Base-by-base conservation (phyloP, 2,888 invertebrate species). In the Sturmia bella region DNA sequence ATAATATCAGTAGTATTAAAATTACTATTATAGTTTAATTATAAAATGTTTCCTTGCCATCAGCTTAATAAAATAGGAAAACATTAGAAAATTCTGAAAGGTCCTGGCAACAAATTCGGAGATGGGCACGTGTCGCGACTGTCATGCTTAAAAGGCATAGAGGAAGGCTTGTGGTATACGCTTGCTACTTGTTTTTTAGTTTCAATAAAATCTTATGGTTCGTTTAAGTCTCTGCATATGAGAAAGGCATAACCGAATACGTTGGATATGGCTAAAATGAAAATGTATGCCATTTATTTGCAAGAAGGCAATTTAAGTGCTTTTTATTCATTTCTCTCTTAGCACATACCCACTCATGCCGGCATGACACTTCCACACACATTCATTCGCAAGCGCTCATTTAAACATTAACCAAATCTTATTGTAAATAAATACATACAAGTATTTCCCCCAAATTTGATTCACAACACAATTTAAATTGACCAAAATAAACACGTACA, bases 201-300 rank as follows among this genome's bases (percentile, higher is more conserved):
- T 32, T 1, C 5, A 32, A 7, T 7, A 32, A 32, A 32, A 32
- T 13, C 0, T 21, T 17, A 37, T 27, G 37, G 59, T 43, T 61
- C 0, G 24, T 76, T 69, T 24, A 63, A 52, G 3, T 0, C 15
- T 15, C 68, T 76, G 75, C 39, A 32, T 17, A 27, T 50, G 24
- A 32, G 39, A 27, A 50, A 54, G 17, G n/a, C 37, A 75, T 61
- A 74, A 57, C 64, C 41, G 57, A 73, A 77, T 63, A 77, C 59
- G 39, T 66, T 82, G 82, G 73, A 78, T 75, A 70, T 78, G 78
- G 77, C 69, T 69, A 78, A 76, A 81, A 73, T 77, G 32, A 68
- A 81, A 81, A 81, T 81, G 81, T 81, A 73, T 81, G 81, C 82
- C 78, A 78, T 78, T 78, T 45, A 82, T 78, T 78, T 78, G 82